Conservation (phyloP, 2,888 invertebrate species). For the Hylaea fasciaria region DNA sequence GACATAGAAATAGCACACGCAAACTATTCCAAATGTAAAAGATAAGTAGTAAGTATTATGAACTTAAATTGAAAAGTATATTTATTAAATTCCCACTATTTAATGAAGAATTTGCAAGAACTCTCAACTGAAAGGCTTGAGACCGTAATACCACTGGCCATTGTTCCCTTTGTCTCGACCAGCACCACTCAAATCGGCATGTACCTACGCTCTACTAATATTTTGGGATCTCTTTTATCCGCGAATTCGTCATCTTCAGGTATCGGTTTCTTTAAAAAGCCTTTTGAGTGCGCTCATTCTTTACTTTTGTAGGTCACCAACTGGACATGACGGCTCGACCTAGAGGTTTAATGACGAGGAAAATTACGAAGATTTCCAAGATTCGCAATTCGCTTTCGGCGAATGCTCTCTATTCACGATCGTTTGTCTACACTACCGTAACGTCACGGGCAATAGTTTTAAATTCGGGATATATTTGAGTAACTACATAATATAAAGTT, state of each 20-base stretch:
- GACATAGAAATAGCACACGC: no score
- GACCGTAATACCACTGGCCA: slow-evolving; percentile 64
- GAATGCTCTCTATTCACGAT: slow-evolving; percentile 1
- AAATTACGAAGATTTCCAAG: slow-evolving; percentile 34
- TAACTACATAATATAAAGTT: slow-evolving; percentile 59
- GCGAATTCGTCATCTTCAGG: slow-evolving; percentile 46
- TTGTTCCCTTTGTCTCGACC: slow-evolving; percentile 65
- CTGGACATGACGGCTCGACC: slow-evolving; percentile 41
- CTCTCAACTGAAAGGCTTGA: slow-evolving; percentile 59
- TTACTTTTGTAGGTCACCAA: slow-evolving; percentile 40
- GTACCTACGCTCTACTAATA: slow-evolving; percentile 49
- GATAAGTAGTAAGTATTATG: no score
- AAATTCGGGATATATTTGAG: slow-evolving; percentile 25
- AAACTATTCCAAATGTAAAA: no score
- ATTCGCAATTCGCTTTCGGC: slow-evolving; percentile 11
- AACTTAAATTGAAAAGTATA: no score
- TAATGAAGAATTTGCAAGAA: slow-evolving; percentile 64
- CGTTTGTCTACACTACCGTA: slow-evolving; percentile 3
- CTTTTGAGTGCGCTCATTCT: slow-evolving; percentile 42
- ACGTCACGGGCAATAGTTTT: slow-evolving; percentile 21
- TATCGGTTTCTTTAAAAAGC: slow-evolving; percentile 46
- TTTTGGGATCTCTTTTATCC: slow-evolving; percentile 46
- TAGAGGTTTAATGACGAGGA: slow-evolving; percentile 35
- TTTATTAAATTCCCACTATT: neutral
- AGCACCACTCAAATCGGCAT: slow-evolving; percentile 48